Percentiles rank a stretch among this genome's conserved stretches.
Conservation (phyloP, 2,888 invertebrate genomes). For the Pheosia tremula region DNA sequence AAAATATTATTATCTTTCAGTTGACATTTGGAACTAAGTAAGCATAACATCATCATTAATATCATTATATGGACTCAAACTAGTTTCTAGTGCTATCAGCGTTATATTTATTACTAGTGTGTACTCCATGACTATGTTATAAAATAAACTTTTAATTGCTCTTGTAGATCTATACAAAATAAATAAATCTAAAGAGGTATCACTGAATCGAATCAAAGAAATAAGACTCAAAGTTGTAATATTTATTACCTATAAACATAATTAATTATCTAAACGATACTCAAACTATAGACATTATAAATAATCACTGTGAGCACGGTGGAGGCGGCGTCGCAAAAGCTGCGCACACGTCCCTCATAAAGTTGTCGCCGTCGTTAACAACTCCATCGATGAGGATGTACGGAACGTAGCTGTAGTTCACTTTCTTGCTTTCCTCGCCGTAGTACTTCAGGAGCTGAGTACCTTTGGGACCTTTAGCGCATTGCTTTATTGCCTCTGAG, state of each 20-base stretch:
- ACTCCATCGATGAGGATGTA: slow-evolving; percentile 54
- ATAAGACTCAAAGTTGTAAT: too few relatives aligned
- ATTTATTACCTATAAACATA: not conserved
- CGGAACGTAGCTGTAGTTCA: slow-evolving; percentile 43
- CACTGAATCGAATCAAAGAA: too few relatives aligned
- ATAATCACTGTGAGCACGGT: slow-evolving; percentile 28
- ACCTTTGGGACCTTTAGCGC: slow-evolving; percentile 53
- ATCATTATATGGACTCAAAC: too few relatives aligned
- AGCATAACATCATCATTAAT: too few relatives aligned
- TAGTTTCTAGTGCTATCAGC: too few relatives aligned
- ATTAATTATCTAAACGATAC: not conserved
- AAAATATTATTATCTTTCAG: too few relatives aligned
- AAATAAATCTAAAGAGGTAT: too few relatives aligned
- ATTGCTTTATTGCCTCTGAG: slow-evolving; percentile 47
- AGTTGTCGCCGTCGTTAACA: slow-evolving; percentile 29
- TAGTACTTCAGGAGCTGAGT: slow-evolving; percentile 45
- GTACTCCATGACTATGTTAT: too few relatives aligned
- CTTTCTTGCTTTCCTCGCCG: slow-evolving; percentile 48
- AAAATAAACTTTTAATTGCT: too few relatives aligned
- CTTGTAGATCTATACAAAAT: too few relatives aligned
- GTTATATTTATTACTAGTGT: too few relatives aligned
- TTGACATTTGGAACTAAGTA: too few relatives aligned
- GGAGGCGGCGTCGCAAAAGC: slow-evolving; percentile 50
- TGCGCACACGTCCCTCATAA: slow-evolving; percentile 51
- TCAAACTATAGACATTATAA: not conserved